Base-by-base conservation (phyloP, 2,113 vertebrate species). In the Tetrao urogallus region DNA sequence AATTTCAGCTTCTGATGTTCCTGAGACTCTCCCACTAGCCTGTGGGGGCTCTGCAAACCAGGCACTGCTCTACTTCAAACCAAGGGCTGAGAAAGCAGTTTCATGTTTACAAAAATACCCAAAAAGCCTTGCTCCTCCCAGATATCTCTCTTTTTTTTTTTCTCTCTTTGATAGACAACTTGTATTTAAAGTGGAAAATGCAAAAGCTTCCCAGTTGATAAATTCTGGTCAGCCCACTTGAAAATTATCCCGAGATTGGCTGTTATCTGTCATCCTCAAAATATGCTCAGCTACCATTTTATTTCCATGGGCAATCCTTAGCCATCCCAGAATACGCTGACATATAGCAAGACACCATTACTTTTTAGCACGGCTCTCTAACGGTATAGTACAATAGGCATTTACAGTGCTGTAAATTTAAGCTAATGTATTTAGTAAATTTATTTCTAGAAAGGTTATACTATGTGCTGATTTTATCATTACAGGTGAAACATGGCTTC, bases 371-470 rank as follows among this genome's bases (percentile, higher is more conserved):
- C 6, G 42, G 3, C 10, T 65, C 45, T 25, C 40, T 32, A 25
- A 32, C 7, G 15, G 45, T 21, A 56, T 38, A 74, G 56, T 36
- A 11, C 32, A n/a, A 64, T 1, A 77, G 79, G 19, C 52, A 81
- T 89, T 86, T 88, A 60, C 60, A 74, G 57, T 80, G 75, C 72
- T 77, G 57, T 86, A 65, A 92, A 83, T 81, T 63, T 61, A 70
- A 67, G 28, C 27, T 58, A 64, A 91, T 91, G 71, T 52, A 24
- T 78, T 95, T 75, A 86, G 52, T 54, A 75, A 86, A 83, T 80
- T 88, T 92, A 57, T 43, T 80, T 67, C 2, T 1, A 71, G 57
- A 94, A 92, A 92, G 85, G 76, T 86, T 96, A 75, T 43, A 78
- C 60, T 47, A 64, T 18, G 48, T 48, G 21, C 40, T 57, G 52